A percentile compares a stretch with the other conserved stretches of the same genome.
These are phyloP conservation scores for Heterohyrax brucei DNA, from an alignment of 2,797 vertebrate species.

Conservation along the genomic window DNA sequence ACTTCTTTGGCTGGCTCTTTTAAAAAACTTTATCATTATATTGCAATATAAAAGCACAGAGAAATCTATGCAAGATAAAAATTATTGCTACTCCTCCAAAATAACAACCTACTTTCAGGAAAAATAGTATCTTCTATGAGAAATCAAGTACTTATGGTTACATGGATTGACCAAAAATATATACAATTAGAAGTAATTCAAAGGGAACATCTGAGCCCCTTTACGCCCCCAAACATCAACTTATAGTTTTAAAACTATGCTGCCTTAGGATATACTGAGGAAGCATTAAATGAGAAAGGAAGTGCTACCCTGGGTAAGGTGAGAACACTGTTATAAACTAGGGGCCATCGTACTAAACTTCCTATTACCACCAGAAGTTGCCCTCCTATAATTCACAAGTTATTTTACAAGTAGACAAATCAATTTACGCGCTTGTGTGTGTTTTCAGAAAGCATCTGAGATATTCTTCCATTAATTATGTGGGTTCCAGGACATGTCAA, in stretches of 20 bases:
- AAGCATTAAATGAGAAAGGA: slow-evolving; percentile 11
- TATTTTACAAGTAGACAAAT: slow-evolving; percentile 80
- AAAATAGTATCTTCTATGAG: not conserved
- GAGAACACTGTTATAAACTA: slow-evolving; percentile 53
- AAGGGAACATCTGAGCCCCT: slow-evolving; percentile 33
- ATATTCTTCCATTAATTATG: slow-evolving; percentile 83
- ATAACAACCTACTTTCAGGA: slow-evolving; percentile 14
- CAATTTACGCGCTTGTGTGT: slow-evolving; percentile 70
- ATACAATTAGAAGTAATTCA: slow-evolving; percentile 57
- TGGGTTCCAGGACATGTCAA: slow-evolving; percentile 82
- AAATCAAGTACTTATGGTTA: slow-evolving; percentile 37
- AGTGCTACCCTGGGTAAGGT: not conserved
- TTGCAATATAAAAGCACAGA: slow-evolving; percentile 50
- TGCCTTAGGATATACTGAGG: not conserved
- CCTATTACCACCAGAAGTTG: slow-evolving; percentile 34
- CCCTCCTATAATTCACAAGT: slow-evolving; percentile 55
- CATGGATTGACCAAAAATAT: slow-evolving; percentile 25
- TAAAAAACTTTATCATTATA: not conserved
- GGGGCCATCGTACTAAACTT: not conserved
- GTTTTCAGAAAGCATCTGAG: slow-evolving; percentile 81
- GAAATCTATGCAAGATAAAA: slow-evolving; percentile 55
- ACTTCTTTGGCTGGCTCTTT: not conserved
- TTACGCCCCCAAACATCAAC: not conserved
- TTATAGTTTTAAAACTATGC: slow-evolving; percentile 59
- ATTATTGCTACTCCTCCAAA: slow-evolving; percentile 39